Evolutionary conservation across 2,888 invertebrate species (phyloP), one percentile per base, ranked within the genome.

Genomic region (Eilema griseolum): DNA sequence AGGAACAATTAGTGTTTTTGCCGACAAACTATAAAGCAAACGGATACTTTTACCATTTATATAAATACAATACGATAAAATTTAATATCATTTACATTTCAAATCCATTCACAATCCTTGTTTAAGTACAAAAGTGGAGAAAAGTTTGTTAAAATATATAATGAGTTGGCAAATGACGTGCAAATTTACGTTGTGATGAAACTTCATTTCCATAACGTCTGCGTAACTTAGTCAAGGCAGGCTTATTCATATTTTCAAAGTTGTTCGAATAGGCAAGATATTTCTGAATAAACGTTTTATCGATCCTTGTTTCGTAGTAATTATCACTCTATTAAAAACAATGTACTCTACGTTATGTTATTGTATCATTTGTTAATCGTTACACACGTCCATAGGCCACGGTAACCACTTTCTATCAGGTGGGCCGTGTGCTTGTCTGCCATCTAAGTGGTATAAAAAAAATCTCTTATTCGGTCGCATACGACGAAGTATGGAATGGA

Each of bases 161-260:
- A 77, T 77, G 83, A 83, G 79, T 77, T 79, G 77, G 77, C 78
- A 79, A 85, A 85, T 85, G 82, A 81, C 81, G 85, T 84, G 85
- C 78, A 83, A 86, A 86, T 86, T 83, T 78, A 73, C 65, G 74
- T 66, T 77, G 74, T 78, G 77, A 83, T 75, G 80, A 80, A 77
- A 69, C 65, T 77, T 81, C 80, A 85, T 88, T 84, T 81, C 74
- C 84, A 86, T 84, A 83, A 79, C 77, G 74, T 83, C 79, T 81
- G 75, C 78, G 82, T 84, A 78, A 80, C 73, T 83, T 82, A 80
- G 71, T 70, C 73, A 57, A 68, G 69, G 66, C 75, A 74, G 77
- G 72, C 76, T 75, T 52, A 81, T 85, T 83, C 81, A 81, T 79
- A 80, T 61, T 69, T 63, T 73, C 61, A 65, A 64, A 62, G 41